phyloP scores from a whole-genome alignment of 2,797 vertebrate species.

The Enteromius afrohamiltoni region DNA sequence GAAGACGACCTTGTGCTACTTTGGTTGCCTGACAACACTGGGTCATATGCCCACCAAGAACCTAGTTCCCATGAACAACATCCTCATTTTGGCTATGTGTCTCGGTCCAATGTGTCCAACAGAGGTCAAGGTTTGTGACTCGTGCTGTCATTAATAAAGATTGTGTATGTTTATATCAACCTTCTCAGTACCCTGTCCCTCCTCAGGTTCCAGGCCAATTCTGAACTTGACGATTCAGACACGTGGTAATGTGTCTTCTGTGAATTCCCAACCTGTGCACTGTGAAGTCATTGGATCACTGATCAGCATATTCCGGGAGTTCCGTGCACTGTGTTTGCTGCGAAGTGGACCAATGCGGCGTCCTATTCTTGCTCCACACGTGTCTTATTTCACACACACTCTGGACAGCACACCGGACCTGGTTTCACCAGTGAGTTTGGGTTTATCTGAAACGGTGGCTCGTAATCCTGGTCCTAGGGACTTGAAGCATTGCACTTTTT shows the following conservation, averaged over 20 bases:
- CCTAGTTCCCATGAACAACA: not conserved
- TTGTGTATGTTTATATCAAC: not conserved
- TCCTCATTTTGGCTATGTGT: conserved; percentile 75
- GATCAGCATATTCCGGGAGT: conserved; percentile 76
- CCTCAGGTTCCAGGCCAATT: conserved; percentile 67
- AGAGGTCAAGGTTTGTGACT: conserved; percentile 43
- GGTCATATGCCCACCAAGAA: conserved; percentile 62
- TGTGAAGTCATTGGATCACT: conserved; percentile 81
- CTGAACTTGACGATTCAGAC: conserved; percentile 80
- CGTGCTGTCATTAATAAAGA: not conserved
- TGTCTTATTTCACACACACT: conserved; percentile 43
- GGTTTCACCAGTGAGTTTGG: conserved; percentile 60
- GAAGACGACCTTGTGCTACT: conserved; percentile 85
- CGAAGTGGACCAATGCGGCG: conserved; percentile 71
- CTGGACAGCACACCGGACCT: not conserved
- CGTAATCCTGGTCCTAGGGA: not conserved
- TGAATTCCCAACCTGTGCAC: conserved; percentile 68
- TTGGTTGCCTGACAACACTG: conserved; percentile 67
- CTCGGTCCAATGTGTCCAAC: conserved; percentile 68
- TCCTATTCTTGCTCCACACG: conserved; percentile 72
- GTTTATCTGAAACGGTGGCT: not conserved
- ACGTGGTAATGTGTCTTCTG: conserved; percentile 73
- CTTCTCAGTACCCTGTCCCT: not conserved
- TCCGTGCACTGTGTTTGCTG: conserved; percentile 77
- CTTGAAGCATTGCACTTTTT: not conserved